Percentiles rank a stretch among this genome's conserved stretches.
These are phyloP conservation scores for Sisyra terminalis DNA, from an alignment of 2,888 invertebrate species.

Conservation along the genomic window DNA sequence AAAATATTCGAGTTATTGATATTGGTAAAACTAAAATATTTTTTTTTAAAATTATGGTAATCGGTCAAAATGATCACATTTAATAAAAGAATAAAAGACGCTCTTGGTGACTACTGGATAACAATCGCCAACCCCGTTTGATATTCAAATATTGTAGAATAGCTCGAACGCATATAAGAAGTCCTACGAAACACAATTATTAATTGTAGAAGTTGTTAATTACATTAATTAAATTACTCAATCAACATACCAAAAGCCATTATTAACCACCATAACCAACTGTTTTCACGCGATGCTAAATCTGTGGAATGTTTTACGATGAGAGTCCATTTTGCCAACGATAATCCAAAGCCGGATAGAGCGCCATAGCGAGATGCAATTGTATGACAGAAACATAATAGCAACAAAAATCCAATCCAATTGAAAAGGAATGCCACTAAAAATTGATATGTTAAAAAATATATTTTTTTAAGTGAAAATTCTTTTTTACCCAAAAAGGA, in stretches of 20 bases:
- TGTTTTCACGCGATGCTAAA: conserved; percentile 71
- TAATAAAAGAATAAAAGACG: conserved; percentile 76
- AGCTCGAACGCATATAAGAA: conserved; percentile 74
- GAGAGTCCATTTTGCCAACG: conserved; percentile 87
- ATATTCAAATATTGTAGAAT: conserved; percentile 79
- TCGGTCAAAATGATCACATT: conserved; percentile 12
- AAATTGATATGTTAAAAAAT: too few species aligned
- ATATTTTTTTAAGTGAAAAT: too few species aligned
- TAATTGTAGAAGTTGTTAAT: conserved; percentile 5
- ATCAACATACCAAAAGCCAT: conserved; percentile 65
- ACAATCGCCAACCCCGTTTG: conserved; percentile 73
- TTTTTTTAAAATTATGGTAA: too few species aligned
- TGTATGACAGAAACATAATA: conserved; percentile 89
- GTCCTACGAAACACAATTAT: conserved; percentile 34
- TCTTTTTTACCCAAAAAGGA: conserved; percentile 80
- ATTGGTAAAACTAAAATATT: too few species aligned
- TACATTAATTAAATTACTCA: neutral
- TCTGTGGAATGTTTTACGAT: conserved; percentile 86
- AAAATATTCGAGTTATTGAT: too few species aligned
- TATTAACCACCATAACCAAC: conserved; percentile 85
- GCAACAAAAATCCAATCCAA: conserved; percentile 84
- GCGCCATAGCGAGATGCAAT: conserved; percentile 88
- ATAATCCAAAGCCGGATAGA: conserved; percentile 80
- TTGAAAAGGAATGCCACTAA: conserved; percentile 91
- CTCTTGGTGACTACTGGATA: conserved; percentile 75